A percentile compares a stretch with the other conserved stretches of the same genome.
phyloP scores from a whole-genome alignment of 2,888 invertebrate genomes.

The Limenitis camilla region DNA sequence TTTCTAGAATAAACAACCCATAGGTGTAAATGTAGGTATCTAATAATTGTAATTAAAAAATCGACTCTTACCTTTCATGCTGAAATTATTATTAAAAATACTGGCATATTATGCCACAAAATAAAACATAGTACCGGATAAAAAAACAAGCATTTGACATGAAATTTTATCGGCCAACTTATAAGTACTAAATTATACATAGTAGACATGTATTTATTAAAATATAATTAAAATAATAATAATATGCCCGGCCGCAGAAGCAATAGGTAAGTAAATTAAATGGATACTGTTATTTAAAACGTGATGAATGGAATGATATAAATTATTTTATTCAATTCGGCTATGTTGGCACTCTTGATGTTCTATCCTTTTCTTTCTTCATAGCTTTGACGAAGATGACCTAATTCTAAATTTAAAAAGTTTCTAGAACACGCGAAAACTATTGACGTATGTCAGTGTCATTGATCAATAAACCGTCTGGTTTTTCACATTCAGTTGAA shows the following conservation, averaged over 20 bases:
- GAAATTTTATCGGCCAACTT: not conserved
- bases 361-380: slow-evolving; percentile 3
- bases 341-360: not conserved
- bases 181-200: not conserved
- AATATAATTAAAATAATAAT: not conserved
- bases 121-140: not conserved
- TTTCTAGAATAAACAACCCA: too few relatives aligned
- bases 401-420: slow-evolving; percentile 44
- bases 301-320: too few relatives aligned
- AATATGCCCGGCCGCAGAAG: slow-evolving; percentile 28
- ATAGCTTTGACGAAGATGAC: slow-evolving; percentile 16
- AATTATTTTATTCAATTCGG: not conserved
- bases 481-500: slow-evolving; percentile 22
- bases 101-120: not conserved
- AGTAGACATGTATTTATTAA: not conserved
- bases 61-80: too few relatives aligned
- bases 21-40: too few relatives aligned
- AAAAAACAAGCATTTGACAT: not conserved
- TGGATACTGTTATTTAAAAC: not conserved
- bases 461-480: slow-evolving; percentile 24
- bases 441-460: slow-evolving; percentile 23
- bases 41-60: too few relatives aligned
- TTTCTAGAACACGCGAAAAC: slow-evolving; percentile 28
- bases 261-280: slow-evolving; percentile 26
- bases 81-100: not conserved